Conservation (phyloP, 2,888 invertebrate species). For the Agonum fuliginosum region DNA sequence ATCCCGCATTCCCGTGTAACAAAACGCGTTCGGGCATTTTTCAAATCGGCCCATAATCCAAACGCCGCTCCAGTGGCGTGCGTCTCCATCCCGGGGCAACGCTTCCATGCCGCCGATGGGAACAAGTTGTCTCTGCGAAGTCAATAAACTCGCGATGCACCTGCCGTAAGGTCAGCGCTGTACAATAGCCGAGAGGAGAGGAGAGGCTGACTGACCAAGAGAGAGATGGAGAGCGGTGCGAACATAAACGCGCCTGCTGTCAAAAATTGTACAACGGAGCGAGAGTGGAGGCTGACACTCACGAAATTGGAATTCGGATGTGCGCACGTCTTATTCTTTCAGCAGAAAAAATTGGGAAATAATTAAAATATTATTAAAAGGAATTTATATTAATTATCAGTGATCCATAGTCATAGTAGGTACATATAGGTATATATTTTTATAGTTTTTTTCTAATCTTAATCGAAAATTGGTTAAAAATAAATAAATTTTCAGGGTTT, state of each 20-base stretch:
- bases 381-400: too few relatives aligned
- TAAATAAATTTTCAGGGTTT: too few relatives aligned
- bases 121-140: conserved; percentile 65
- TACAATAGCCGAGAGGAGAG: conserved; percentile 39
- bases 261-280: conserved; percentile 2
- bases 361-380: too few relatives aligned
- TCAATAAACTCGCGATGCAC: conserved; percentile 73
- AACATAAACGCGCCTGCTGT: conserved; percentile 31
- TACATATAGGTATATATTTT: too few relatives aligned
- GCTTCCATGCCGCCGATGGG: conserved; percentile 39
- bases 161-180: conserved; percentile 72
- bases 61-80: conserved; percentile 46
- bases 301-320: conserved; percentile 14
- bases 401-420: too few relatives aligned
- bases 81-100: conserved; percentile 14
- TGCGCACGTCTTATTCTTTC: too few relatives aligned
- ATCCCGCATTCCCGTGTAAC: conserved; percentile 72
- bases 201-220: conserved; percentile 6
- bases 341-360: too few relatives aligned
- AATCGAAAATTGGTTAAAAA: too few relatives aligned
- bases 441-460: too few relatives aligned
- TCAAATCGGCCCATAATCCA: conserved; percentile 68
- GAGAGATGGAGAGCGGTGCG: background rate
- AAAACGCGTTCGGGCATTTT: conserved; percentile 71
- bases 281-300: background rate